A percentile compares a stretch with the other conserved stretches of the same genome.
These are phyloP conservation scores for Macrotrachela quadricornifera DNA, from an alignment of 1,140 invertebrate genomes.

Conservation along the genomic window DNA sequence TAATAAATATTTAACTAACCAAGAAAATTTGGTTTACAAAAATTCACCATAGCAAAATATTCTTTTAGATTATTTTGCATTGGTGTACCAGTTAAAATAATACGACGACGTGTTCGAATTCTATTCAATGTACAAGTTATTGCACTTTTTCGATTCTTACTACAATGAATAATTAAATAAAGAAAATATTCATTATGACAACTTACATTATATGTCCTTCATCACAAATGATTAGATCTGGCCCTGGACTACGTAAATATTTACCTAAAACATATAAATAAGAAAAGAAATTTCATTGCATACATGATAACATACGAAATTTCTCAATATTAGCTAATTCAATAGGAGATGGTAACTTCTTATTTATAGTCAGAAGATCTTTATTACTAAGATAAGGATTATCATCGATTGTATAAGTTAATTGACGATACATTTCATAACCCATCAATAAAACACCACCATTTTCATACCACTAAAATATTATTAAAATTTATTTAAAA, in stretches of 20 bases:
- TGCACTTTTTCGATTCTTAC: too few relatives aligned
- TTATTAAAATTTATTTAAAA: too few relatives aligned
- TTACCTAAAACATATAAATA: too few relatives aligned
- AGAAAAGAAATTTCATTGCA: too few relatives aligned
- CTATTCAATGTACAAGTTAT: slow-evolving; percentile 41
- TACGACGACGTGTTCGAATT: slow-evolving; percentile 51
- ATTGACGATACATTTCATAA: slow-evolving; percentile 72
- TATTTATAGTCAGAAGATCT: too few relatives aligned
- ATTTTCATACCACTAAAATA: slow-evolving; percentile 43
- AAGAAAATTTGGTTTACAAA: slow-evolving; percentile 69
- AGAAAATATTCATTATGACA: slow-evolving; percentile 54
- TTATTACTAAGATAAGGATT: too few relatives aligned
- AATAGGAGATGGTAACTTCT: too few relatives aligned
- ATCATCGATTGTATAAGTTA: slow-evolving; percentile 21
- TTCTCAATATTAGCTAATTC: slow-evolving; percentile 3
- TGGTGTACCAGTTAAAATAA: slow-evolving; percentile 80
- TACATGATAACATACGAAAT: too few relatives aligned
- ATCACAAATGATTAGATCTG: slow-evolving; percentile 72
- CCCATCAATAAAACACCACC: slow-evolving; percentile 86
- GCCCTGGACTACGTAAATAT: slow-evolving; percentile 14
- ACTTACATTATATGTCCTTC: slow-evolving; percentile 87
- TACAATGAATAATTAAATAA: slow-evolving; percentile 36
- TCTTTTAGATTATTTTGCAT: slow-evolving; percentile 84
- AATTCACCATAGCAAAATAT: slow-evolving; percentile 85
- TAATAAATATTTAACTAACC: slow-evolving; percentile 12